Percentiles rank a stretch among this genome's conserved stretches.
phyloP scores from a whole-genome alignment of 1,140 invertebrate genomes.

The Brachionus paranguensis region DNA sequence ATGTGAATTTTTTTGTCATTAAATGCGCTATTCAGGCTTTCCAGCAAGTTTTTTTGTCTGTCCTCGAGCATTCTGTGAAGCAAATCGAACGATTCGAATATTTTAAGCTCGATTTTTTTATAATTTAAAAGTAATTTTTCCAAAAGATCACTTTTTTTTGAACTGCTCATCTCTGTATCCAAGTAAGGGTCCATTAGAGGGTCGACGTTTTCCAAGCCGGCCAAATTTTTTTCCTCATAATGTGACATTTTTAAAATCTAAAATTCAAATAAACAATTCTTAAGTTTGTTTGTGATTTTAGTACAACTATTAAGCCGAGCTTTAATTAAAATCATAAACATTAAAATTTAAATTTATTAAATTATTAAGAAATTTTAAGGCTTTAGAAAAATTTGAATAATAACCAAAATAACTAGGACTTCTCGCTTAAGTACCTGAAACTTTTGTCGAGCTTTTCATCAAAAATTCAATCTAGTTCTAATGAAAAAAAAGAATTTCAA shows the following conservation, averaged over 20 bases:
- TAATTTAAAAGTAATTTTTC: slow-evolving; percentile 42
- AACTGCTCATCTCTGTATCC: not conserved
- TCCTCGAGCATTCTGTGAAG: slow-evolving; percentile 51
- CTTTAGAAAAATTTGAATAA: not conserved
- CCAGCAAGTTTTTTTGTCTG: slow-evolving; percentile 53
- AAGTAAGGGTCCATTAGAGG: not conserved
- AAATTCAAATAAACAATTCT: not conserved
- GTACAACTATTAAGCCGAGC: not conserved
- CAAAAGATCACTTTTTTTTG: not conserved
- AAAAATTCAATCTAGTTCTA: not conserved
- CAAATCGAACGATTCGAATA: slow-evolving; percentile 52
- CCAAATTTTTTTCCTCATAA: not conserved
- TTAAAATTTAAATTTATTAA: not conserved
- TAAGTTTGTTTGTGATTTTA: not conserved
- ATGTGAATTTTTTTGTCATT: slow-evolving; percentile 49
- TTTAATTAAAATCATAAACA: not conserved
- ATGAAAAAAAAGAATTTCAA: not conserved
- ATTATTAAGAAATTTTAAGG: not conserved
- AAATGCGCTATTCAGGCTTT: slow-evolving; percentile 54
- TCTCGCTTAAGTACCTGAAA: not conserved
- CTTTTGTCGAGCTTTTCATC: not conserved
- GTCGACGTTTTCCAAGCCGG: not conserved
- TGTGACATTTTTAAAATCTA: not conserved
- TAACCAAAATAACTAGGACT: not conserved
- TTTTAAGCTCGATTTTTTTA: slow-evolving; percentile 49